Evolutionary conservation across 2,797 vertebrate genomes (phyloP).

Genomic region (Argya squamiceps): DNA sequence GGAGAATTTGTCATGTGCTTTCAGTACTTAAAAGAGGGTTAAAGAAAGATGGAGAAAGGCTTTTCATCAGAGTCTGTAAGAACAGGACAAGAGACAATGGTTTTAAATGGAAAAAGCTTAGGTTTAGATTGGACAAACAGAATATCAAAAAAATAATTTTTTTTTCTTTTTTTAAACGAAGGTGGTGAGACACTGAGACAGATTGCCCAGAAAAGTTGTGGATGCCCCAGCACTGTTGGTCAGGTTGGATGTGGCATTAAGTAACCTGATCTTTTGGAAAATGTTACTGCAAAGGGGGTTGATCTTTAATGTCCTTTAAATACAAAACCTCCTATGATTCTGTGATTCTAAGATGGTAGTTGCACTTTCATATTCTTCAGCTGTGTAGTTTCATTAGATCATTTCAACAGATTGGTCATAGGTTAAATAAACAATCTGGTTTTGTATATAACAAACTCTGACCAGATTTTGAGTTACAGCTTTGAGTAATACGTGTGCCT

Average conservation of each 20-base stretch:
- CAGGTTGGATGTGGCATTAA: accelerated
- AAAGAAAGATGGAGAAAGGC: not conserved
- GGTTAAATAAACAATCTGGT: accelerated
- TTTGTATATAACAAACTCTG: not conserved
- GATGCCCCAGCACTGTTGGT: not conserved
- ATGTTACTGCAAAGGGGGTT: not conserved
- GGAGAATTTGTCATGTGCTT: not conserved
- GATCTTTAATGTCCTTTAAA: not conserved
- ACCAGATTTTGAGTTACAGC: not conserved
- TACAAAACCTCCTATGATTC: not conserved
- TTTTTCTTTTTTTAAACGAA: not conserved
- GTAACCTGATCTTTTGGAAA: not conserved
- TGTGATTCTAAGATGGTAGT: not conserved
- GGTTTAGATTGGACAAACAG: not conserved
- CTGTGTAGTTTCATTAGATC: not conserved
- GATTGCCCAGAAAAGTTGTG: not conserved
- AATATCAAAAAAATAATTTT: not conserved
- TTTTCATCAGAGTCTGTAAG: not conserved
- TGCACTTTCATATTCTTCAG: not conserved
- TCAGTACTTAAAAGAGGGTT: not conserved
- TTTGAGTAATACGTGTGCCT: not conserved
- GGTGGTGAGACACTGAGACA: not conserved
- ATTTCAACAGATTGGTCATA: not conserved
- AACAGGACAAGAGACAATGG: not conserved
- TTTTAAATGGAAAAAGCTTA: not conserved